Conservation (phyloP, 2,797 vertebrate species). For the Protonibea diacanthus region DNA sequence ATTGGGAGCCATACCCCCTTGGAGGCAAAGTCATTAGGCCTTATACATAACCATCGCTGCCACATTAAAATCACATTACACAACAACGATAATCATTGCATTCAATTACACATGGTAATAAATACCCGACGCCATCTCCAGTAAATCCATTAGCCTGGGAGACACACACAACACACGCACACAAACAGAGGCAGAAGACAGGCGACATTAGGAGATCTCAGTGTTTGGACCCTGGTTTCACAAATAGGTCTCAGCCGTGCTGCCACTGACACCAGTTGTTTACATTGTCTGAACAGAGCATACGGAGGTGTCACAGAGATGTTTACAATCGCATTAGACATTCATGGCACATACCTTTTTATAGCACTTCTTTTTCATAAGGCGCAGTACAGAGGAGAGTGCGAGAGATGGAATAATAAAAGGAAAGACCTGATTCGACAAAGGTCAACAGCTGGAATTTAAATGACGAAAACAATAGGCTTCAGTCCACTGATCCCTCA, state of each 20-base stretch:
- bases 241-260: slow-evolving; percentile 32
- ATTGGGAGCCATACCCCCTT: slow-evolving; percentile 81
- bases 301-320: slow-evolving; percentile 40
- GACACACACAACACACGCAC: slow-evolving; percentile 62
- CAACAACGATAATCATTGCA: slow-evolving; percentile 90
- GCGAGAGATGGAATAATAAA: slow-evolving; percentile 45
- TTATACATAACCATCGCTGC: slow-evolving; percentile 89
- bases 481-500: slow-evolving; percentile 48
- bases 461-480: slow-evolving; percentile 29
- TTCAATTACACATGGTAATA: slow-evolving; percentile 90
- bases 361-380: slow-evolving; percentile 47
- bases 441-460: slow-evolving; percentile 69
- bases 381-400: slow-evolving; percentile 18
- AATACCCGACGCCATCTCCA: slow-evolving; percentile 86
- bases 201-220: slow-evolving; percentile 59
- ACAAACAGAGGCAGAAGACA: slow-evolving; percentile 55
- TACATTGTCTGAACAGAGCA: slow-evolving; percentile 46
- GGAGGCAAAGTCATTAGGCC: slow-evolving; percentile 88
- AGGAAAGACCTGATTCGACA: slow-evolving; percentile 44
- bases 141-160: slow-evolving; percentile 87
- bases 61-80: slow-evolving; percentile 92
- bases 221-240: slow-evolving; percentile 64
- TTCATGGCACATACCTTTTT: slow-evolving; percentile 45
- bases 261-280: slow-evolving; percentile 55
- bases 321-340: slow-evolving; percentile 54